These are phyloP conservation scores for Harpagus bidentatus DNA, from an alignment of 2,113 vertebrate species.

Conservation along the genomic window DNA sequence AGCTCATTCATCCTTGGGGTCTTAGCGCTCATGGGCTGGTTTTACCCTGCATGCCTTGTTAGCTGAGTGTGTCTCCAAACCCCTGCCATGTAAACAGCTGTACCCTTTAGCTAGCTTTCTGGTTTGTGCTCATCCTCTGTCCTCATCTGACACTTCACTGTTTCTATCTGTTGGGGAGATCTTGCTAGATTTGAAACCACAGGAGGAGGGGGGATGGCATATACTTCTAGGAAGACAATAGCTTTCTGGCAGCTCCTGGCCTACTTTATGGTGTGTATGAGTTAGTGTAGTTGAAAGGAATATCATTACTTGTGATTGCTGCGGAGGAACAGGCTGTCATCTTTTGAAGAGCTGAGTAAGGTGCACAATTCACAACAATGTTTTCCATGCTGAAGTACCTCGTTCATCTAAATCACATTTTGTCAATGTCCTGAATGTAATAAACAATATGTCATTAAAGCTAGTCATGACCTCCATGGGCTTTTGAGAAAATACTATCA, in stretches of 20 bases:
- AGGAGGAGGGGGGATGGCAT: background rate
- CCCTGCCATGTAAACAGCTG: accelerated
- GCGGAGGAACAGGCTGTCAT: background rate
- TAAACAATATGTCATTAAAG: constrained; percentile 6
- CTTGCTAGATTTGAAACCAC: background rate
- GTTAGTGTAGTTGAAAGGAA: background rate
- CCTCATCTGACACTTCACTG: background rate
- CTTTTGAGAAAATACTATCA: constrained; percentile 27
- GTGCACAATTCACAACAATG: background rate
- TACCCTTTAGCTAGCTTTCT: background rate
- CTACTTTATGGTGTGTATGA: background rate
- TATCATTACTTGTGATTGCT: background rate
- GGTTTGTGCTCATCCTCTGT: background rate
- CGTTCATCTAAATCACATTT: background rate
- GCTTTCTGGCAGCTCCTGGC: background rate
- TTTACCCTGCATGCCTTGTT: background rate
- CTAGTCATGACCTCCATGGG: background rate
- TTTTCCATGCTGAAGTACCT: background rate
- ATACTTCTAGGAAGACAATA: background rate
- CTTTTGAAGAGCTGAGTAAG: background rate
- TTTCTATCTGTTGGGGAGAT: background rate
- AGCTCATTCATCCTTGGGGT: background rate
- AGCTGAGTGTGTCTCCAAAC: background rate
- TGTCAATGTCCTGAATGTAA: background rate
- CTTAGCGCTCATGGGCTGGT: background rate